Evolutionary conservation across 2,888 invertebrate genomes (phyloP).

Genomic region (Meiosimyza platycephala): DNA sequence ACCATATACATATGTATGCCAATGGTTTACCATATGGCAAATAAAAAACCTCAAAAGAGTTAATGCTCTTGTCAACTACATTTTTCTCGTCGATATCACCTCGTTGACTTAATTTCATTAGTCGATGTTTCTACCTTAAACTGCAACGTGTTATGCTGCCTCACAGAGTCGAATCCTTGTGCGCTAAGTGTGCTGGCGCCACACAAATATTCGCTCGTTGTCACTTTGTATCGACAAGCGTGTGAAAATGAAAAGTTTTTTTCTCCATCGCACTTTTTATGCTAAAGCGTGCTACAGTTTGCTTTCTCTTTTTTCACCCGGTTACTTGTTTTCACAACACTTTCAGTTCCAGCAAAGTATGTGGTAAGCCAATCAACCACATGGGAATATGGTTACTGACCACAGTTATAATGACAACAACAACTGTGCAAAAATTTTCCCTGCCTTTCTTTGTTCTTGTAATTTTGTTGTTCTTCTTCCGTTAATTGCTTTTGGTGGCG

Average conservation of each 20-base stretch:
- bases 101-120: too few relatives aligned
- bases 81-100: too few relatives aligned
- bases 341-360: constrained; percentile 4
- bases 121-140: too few relatives aligned
- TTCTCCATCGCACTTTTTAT: not conserved
- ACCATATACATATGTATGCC: too few relatives aligned
- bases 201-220: constrained; percentile 36
- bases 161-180: too few relatives aligned
- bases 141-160: too few relatives aligned
- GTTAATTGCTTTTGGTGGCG: too few relatives aligned
- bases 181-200: constrained; percentile 1
- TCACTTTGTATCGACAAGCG: constrained; percentile 37
- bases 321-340: not conserved
- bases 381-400: constrained; percentile 17
- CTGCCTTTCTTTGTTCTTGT: not conserved
- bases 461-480: not conserved
- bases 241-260: constrained; percentile 23
- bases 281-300: too few relatives aligned
- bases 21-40: too few relatives aligned
- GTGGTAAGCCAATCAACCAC: constrained; percentile 20
- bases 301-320: not conserved
- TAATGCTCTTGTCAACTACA: too few relatives aligned
- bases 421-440: not conserved
- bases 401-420: not conserved
- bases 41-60: too few relatives aligned